phyloP scores from a whole-genome alignment of 1,140 invertebrate species.

The Eufriesea mexicana region DNA sequence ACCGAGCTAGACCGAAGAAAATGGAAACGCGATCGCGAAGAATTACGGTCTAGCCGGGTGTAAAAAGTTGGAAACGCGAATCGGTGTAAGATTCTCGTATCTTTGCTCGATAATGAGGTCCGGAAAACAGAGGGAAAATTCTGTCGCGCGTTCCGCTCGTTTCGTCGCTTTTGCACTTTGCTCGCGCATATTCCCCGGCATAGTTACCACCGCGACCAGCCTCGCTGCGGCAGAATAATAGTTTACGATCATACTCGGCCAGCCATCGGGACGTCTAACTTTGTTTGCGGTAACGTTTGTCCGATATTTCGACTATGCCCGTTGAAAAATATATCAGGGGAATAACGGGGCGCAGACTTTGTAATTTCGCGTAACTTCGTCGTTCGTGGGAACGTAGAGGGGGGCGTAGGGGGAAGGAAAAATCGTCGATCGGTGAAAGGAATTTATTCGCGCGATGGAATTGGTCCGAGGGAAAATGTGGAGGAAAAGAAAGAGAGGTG shows the following conservation, averaged over 20 bases:
- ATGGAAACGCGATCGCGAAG: conserved; percentile 22
- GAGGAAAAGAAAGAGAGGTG: too few relatives aligned
- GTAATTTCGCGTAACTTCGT: too few relatives aligned
- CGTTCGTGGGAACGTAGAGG: too few relatives aligned
- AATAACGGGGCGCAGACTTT: not conserved
- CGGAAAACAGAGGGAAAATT: not conserved
- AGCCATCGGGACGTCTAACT: conserved; percentile 49
- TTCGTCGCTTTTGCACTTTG: not conserved
- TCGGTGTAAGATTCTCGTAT: not conserved
- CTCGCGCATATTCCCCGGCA: not conserved
- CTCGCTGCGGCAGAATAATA: not conserved
- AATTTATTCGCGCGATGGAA: too few relatives aligned
- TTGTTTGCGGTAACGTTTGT: conserved; percentile 24
- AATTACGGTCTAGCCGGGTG: not conserved
- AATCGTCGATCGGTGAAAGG: too few relatives aligned
- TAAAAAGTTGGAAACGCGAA: not conserved
- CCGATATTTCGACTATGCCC: conserved; percentile 45
- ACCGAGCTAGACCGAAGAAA: not conserved
- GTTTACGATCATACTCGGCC: not conserved
- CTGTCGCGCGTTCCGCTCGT: not conserved
- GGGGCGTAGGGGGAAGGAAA: too few relatives aligned
- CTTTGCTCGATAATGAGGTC: not conserved
- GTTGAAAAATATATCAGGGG: not conserved
- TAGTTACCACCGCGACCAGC: not conserved
- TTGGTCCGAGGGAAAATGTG: too few relatives aligned